Evolutionary conservation across 2,888 invertebrate genomes (phyloP).

Genomic region (Cephus rjabovi): DNA sequence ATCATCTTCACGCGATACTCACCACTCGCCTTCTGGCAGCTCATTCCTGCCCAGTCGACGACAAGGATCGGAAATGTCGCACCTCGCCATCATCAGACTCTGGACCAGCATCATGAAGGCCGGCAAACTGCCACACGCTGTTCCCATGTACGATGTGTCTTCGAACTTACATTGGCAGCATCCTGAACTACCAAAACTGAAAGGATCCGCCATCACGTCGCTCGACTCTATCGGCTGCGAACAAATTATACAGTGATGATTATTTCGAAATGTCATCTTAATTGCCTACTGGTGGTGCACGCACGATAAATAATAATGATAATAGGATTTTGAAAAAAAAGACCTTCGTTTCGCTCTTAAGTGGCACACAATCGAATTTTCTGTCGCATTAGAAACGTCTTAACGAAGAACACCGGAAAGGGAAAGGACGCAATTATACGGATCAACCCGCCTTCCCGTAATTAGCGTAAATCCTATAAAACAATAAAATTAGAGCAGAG

Average conservation of each 20-base stretch:
- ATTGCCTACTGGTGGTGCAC: too few relatives aligned
- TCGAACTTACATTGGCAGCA: slow-evolving; percentile 41
- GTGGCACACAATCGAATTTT: background rate
- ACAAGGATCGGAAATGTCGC: slow-evolving; percentile 60
- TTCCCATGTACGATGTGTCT: slow-evolving; percentile 53
- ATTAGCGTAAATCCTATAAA: background rate
- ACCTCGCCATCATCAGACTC: slow-evolving; percentile 50
- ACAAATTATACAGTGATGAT: background rate
- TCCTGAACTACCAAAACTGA: background rate
- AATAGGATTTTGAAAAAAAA: background rate
- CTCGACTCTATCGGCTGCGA: slow-evolving; percentile 5
- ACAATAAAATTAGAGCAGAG: background rate
- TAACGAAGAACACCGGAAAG: background rate
- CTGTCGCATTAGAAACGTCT: background rate
- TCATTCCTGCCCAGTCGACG: slow-evolving; percentile 52
- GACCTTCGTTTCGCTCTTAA: background rate
- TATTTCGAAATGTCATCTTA: too few relatives aligned
- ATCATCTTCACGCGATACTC: slow-evolving; percentile 13
- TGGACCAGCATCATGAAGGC: slow-evolving; percentile 58
- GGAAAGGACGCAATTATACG: background rate
- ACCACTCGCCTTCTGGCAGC: slow-evolving; percentile 52
- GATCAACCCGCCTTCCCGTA: background rate
- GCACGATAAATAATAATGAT: too few relatives aligned
- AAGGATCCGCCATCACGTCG: background rate
- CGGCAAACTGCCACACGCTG: slow-evolving; percentile 47